Evolutionary conservation across 2,888 invertebrate genomes (phyloP), one percentile per base, ranked within the genome.

Genomic region (Sacculina carcini): DNA sequence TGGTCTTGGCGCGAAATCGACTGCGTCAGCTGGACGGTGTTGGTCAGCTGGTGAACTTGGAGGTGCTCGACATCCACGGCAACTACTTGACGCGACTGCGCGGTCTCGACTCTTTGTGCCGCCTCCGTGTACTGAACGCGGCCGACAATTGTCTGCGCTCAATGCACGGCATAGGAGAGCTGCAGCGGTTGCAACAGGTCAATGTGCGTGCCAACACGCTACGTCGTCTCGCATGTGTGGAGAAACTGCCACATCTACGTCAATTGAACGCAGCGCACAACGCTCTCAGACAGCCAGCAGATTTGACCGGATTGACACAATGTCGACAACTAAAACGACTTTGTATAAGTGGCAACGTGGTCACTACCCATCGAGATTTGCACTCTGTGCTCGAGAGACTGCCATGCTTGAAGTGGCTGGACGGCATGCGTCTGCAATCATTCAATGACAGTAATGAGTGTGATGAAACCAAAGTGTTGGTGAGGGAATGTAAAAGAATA

Each of bases 41-140:
- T 52, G 73, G 76, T 54, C 71, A 70, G 55, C 66, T 84, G 49
- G 63, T 71, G 29, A 82, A 85, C 59, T 66, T 92, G 56, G 86
- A 90, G 67, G 87, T 90, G 10, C 67, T 92, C 55, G 92, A 92
- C 68, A 71, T 92, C 57, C 90, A 90, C 65, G 89, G 89, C 29
- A 92, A 92, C 67, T 79, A 84, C 67, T 81, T 92, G 58, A 65
- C 66, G 42, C 77, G 77, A 64, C 74, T 84, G 21, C 71, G 70
- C 26, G 82, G 82, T 47, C 67, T 86, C 57, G 60, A 56, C 44
- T 14, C 69, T 60, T 72, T 86, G 55, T 69, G 69, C 50, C 79
- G 84, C 59, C 67, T 92, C 49, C 83, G 89, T 67, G 87, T 90
- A 14, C 71, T 92, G 48, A 92, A 92, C 68, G 71, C 90, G 60